Base-by-base conservation (phyloP, 2,888 invertebrate genomes). In the Xestoiulus laeticollis region DNA sequence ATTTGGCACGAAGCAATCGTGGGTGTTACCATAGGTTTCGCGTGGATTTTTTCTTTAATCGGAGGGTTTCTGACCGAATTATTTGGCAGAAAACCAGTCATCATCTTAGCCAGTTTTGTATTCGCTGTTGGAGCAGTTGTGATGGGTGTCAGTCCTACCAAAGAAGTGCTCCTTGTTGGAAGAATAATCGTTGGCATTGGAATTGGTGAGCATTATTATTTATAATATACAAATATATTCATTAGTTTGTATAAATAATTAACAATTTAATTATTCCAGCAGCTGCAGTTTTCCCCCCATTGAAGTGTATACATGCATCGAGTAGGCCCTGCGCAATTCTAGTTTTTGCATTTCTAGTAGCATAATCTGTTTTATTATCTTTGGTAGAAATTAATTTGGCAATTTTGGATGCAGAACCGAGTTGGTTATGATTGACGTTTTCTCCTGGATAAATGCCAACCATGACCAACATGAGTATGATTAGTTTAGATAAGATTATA, bases 1-100 rank as follows among this genome's bases (percentile, higher is more conserved):
- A 87, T 92, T 6, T 92, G 92, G 92, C 93, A 93, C 89, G 93
- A 93, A 90, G 88, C 92, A 3, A 91, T 94, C 59, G 93, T 93
- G 1, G 92, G 92, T 78, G 91, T 91, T 2, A 93, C 93, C 1
- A 92, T 93, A 44, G 92, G 90, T 1, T 91, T 92, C 38, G 93
- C 93, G 2, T 92, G 92, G 90, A 6, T 93, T 0, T 92, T 92
- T 88, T 91, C 93, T 0, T 90, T 93, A 30, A 44, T 92, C 53
- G 93, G 92, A 8, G 94, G 94, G 6, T 91, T 91, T 89, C 89
- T 93, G 1, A 92, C 93, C 89, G 93, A 94, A 89, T 89, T 89
- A 33, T 91, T 93, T 89, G 94, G 94, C 8, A 91, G 94, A 6
- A 93, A 93, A 88, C 91, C 91, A 12, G 92, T 93, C 4, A 93